Conservation (phyloP, 2,888 invertebrate species). For the Miltochrista miniata region DNA sequence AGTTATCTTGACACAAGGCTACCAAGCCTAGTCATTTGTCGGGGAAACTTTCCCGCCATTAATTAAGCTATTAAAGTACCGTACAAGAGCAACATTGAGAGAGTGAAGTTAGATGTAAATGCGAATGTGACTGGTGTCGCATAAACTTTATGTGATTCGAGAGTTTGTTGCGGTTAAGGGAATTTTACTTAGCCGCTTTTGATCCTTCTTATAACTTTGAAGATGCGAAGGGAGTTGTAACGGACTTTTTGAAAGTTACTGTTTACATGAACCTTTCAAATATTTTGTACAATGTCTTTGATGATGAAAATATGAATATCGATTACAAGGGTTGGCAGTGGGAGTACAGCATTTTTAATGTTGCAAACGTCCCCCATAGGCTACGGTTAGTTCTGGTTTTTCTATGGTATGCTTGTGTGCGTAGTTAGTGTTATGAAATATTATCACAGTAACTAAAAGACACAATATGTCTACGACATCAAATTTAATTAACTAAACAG, state of each 20-base stretch:
- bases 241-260: neutral
- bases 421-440: too few relatives aligned
- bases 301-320: too few relatives aligned
- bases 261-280: too few relatives aligned
- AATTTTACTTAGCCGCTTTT: neutral
- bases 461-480: too few relatives aligned
- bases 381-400: too few relatives aligned
- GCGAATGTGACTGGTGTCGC: constrained; percentile 16
- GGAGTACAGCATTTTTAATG: too few relatives aligned
- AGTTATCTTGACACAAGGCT: constrained; percentile 17
- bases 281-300: too few relatives aligned
- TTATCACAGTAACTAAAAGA: too few relatives aligned
- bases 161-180: neutral
- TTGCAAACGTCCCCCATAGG: too few relatives aligned
- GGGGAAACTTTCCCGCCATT: constrained; percentile 33
- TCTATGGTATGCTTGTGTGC: too few relatives aligned
- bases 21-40: constrained; percentile 27
- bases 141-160: constrained; percentile 4
- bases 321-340: too few relatives aligned
- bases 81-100: constrained; percentile 26
- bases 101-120: constrained; percentile 14
- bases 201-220: neutral
- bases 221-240: neutral
- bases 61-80: constrained; percentile 38
- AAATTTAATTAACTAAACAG: too few relatives aligned